phyloP scores from a whole-genome alignment of 2,888 invertebrate genomes.

The Bellardia bayeri region DNA sequence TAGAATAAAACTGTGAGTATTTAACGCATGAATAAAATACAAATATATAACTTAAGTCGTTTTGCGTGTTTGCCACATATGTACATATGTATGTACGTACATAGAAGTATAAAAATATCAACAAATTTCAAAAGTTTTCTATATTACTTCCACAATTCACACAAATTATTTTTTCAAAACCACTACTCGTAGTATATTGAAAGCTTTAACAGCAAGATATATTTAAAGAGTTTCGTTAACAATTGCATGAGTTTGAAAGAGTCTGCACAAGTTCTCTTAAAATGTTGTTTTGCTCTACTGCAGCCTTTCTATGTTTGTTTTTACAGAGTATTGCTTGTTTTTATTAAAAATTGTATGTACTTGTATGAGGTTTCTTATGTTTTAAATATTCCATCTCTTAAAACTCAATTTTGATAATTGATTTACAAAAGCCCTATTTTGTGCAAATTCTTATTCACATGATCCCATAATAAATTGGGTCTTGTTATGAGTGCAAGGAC shows the following conservation, averaged over 20 bases:
- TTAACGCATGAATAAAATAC: no score
- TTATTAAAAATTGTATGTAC: neutral
- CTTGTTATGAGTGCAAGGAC: slow-evolving; percentile 74
- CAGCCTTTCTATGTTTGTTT: neutral
- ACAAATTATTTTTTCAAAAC: no score
- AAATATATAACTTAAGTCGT: no score
- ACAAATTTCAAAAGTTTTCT: no score
- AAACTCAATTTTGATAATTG: slow-evolving; percentile 71
- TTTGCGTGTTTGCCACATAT: no score
- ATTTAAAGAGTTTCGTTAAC: no score
- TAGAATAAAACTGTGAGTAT: no score
- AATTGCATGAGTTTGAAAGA: no score
- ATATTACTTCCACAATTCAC: no score
- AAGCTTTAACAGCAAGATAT: no score
- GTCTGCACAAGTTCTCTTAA: neutral
- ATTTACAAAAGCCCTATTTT: slow-evolving; percentile 65
- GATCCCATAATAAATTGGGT: slow-evolving; percentile 73
- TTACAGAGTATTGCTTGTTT: neutral
- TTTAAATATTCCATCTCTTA: slow-evolving; percentile 47
- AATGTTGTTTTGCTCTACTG: neutral
- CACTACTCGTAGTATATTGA: neutral
- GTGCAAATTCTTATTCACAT: slow-evolving; percentile 66
- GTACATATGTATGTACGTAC: no score
- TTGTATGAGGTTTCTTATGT: neutral
- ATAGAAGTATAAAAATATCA: no score